Conservation (phyloP, 1,140 invertebrate species). For the Zaprionus ghesquierei region DNA sequence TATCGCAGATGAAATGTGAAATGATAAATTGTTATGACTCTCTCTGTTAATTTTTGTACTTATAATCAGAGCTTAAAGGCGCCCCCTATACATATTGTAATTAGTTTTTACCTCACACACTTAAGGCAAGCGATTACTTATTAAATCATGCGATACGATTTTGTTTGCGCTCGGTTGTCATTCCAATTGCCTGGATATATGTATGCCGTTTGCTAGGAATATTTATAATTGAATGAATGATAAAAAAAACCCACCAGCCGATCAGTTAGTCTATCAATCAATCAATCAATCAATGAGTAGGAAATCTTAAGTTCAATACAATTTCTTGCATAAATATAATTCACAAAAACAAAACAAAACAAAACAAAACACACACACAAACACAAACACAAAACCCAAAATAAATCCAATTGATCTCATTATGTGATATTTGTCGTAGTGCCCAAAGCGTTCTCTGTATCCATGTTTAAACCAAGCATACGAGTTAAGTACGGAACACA, state of each 20-base stretch:
- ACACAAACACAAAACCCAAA: slow-evolving; percentile 48
- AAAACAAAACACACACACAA: slow-evolving; percentile 17
- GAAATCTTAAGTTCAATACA: slow-evolving; percentile 55
- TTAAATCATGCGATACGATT: neutral
- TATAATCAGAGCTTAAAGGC: neutral
- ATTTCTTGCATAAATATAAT: slow-evolving; percentile 40
- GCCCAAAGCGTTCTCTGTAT: slow-evolving; percentile 78
- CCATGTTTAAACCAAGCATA: slow-evolving; percentile 65
- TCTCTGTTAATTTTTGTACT: slow-evolving; percentile 30
- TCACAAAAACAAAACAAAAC: slow-evolving; percentile 18
- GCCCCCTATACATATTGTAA: neutral
- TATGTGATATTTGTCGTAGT: slow-evolving; percentile 81
- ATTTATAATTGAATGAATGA: slow-evolving; percentile 25
- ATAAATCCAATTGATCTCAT: slow-evolving; percentile 80
- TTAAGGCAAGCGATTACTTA: slow-evolving; percentile 29
- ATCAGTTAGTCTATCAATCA: slow-evolving; percentile 29
- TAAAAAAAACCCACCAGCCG: slow-evolving; percentile 53
- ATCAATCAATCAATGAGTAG: slow-evolving; percentile 31
- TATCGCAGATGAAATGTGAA: neutral
- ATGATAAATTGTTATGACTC: slow-evolving; percentile 11
- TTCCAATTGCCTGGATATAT: neutral
- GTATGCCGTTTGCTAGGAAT: slow-evolving; percentile 13
- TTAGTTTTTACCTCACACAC: slow-evolving; percentile 15
- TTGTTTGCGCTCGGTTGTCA: neutral
- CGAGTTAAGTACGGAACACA: slow-evolving; percentile 53